Conservation (phyloP, 2,113 vertebrate genomes). For the Prunella fulvescens region DNA sequence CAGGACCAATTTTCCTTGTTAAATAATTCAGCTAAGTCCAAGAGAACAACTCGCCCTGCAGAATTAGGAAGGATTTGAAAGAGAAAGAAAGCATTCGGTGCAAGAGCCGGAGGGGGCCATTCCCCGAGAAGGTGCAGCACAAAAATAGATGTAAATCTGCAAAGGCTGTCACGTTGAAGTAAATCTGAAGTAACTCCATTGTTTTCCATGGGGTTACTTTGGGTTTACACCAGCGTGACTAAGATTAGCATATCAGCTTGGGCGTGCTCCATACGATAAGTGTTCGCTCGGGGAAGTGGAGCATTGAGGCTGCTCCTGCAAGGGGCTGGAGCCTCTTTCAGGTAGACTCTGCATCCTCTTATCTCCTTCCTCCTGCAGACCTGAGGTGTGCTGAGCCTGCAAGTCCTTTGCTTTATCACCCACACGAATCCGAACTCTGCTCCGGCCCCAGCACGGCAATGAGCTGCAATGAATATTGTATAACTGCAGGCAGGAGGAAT, state of each 20-base stretch:
- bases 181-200: slow-evolving; percentile 44
- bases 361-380: not conserved
- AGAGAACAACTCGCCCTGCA: not conserved
- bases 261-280: not conserved
- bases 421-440: not conserved
- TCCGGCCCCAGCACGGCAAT: not conserved
- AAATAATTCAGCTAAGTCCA: not conserved
- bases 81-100: not conserved
- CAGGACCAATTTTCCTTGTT: not conserved
- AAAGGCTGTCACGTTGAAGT: slow-evolving; percentile 17
- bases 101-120: not conserved
- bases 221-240: slow-evolving; percentile 27
- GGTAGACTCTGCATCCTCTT: not conserved
- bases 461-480: not conserved
- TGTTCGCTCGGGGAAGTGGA: fast-evolving
- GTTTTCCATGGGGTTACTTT: not conserved
- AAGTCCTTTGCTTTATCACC: not conserved
- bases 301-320: not conserved
- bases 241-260: slow-evolving; percentile 15
- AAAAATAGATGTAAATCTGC: slow-evolving; percentile 26
- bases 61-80: slow-evolving; percentile 29
- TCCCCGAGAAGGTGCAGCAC: not conserved
- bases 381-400: slow-evolving; percentile 3
- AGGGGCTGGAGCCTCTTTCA: not conserved
- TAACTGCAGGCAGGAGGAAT: not conserved